Evolutionary conservation across 1,140 invertebrate genomes (phyloP), one percentile per base, ranked within the genome.

Genomic region (Drosophila elegans): DNA sequence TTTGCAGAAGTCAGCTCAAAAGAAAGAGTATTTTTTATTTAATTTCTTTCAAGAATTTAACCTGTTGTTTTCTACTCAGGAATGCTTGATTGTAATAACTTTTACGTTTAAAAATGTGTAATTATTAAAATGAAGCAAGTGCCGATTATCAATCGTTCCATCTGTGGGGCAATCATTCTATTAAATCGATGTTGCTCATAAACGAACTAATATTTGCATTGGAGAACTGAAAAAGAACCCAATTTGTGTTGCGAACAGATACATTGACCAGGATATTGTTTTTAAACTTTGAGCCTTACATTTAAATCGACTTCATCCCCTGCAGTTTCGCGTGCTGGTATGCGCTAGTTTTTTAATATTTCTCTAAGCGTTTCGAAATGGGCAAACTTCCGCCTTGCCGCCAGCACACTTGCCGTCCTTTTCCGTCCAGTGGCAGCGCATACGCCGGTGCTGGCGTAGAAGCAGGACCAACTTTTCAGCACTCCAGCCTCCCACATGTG

Each of bases 401-500:
- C 6, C 27, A 39, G 38, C 48, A 27, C 21, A 27, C 12, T 62
- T 29, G 71, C 52, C 52, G 11, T 81, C 78, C 71, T 42, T 46
- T 34, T 81, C 68, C n/a, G 7, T 32, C 46, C 10, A 36, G 29
- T 2, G n/a, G 16, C 32, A 21, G 34, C 16, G 12, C 2, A 27
- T 12, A 29, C 27, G 56, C 25, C 16, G 13, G 51, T 21, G 21
- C 68, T 13, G 41, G 41, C n/a, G 74, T 53, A n/a, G 59, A 45
- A 82, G 48, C 68, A 56, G 69, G 74, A 82, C 52, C 56, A 52
- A 48, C 59, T 53, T 62, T 67, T 49, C 27, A 10, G 44, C 46
- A 13, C 49, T 27, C 36, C 21, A 41, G 21, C 49, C 42, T 41
- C 7, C 7, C 49, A 44, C 52, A 60, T 55, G 32, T 57, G 39